These are phyloP conservation scores for Coleophora deauratella DNA, from an alignment of 2,888 invertebrate species.

Conservation along the genomic window DNA sequence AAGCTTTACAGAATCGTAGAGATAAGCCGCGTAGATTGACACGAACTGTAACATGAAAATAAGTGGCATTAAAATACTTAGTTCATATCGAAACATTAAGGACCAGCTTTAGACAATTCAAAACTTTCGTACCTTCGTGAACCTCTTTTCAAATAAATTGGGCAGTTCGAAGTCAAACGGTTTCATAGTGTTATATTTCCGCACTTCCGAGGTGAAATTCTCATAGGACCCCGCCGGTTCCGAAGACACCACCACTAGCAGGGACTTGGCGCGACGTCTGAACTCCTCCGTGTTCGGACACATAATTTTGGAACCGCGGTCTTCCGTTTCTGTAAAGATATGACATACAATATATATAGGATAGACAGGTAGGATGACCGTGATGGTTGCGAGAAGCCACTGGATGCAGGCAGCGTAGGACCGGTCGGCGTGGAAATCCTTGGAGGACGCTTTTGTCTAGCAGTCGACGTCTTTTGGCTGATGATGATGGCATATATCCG, in stretches of 20 bases:
- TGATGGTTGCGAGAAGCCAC: too few species aligned
- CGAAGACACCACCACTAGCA: conserved; percentile 91
- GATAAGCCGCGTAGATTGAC: conserved; percentile 92
- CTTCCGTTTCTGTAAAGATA: conserved; percentile 49
- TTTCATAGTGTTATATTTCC: conserved; percentile 81
- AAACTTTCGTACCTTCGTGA: conserved; percentile 57
- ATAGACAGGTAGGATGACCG: too few species aligned
- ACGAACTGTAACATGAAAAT: conserved; percentile 78
- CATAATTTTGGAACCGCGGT: conserved; percentile 64
- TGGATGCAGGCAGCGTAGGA: too few species aligned
- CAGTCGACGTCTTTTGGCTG: too few species aligned
- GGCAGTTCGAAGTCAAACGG: conserved; percentile 88
- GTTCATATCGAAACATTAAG: too few species aligned
- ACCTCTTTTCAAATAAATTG: conserved; percentile 65
- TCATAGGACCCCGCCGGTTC: conserved; percentile 84
- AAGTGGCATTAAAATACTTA: background rate
- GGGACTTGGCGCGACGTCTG: conserved; percentile 82
- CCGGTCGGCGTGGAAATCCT: too few species aligned
- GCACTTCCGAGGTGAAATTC: conserved; percentile 86
- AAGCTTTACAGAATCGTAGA: conserved; percentile 94
- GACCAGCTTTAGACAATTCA: too few species aligned
- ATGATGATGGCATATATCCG: too few species aligned
- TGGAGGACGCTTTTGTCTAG: too few species aligned
- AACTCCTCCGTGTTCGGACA: conserved; percentile 75
- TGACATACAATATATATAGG: too few species aligned